Evolutionary conservation across 2,797 vertebrate genomes (phyloP), one percentile per base, ranked within the genome.

Genomic region (Dromococcyx pavoninus): DNA sequence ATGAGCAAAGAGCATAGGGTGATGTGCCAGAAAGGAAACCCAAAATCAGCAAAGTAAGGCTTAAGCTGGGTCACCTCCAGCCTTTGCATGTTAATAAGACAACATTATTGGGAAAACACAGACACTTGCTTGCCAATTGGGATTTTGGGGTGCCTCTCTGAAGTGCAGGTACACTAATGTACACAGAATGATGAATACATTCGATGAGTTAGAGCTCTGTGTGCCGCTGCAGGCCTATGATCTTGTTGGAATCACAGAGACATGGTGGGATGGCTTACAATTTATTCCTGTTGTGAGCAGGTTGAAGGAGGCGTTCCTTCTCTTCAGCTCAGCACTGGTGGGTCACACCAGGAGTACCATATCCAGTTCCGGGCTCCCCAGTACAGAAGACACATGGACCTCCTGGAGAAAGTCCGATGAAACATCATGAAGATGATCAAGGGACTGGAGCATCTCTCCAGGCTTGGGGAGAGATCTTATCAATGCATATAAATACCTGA

Each of bases 261-360:
- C 12, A 17, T 4, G 17, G 25, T 79, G 54, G 35, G 19, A 61
- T 35, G 24, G 23, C 28, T 61, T 43, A 11, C 16, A n/a, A 66
- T 13, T 28, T 50, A 23, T 54, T 91, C 48, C 30, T 76, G 22
- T 53, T 48, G 22, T n/a, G n/a, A 54, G 16, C 17, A 41, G 28
- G 8, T 6, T 39, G 24, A 57, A 0, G 0, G 35, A 86, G 4
- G 16, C 9, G 8, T 5, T 48, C 3, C 2, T 73, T 54, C 6
- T 7, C 17, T 30, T 69, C n/a, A 51, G 25, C 11, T 56, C 51
- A 30, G 54, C 44, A 44, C 37, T 79, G 67, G 5, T 32, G 58
- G 44, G 39, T 27, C 44, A 27, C 14, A 4, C 9, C 21, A 17
- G 13, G 10, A 81, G 24, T 25, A 5, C 23, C 1, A 1, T 3